These are phyloP conservation scores for Agonum fuliginosum DNA, from an alignment of 2,888 invertebrate species.

Conservation along the genomic window DNA sequence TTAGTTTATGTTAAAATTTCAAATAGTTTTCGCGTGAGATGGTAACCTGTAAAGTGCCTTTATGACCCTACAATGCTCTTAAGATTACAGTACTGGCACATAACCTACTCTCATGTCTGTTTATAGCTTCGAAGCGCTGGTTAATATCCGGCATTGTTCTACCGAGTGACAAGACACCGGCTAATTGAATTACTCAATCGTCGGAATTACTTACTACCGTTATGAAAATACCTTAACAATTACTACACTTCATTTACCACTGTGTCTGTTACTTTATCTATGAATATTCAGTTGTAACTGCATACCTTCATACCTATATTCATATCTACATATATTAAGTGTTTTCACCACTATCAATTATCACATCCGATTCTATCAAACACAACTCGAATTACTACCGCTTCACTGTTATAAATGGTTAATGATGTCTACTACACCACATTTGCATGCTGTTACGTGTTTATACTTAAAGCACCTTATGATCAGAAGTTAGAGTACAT, in stretches of 20 bases:
- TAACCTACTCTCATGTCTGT: no score
- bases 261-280: constrained; percentile 22
- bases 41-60: no score
- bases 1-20: neutral
- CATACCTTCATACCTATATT: constrained; percentile 35
- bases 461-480: no score
- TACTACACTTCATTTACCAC: constrained; percentile 37
- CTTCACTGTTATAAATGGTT: no score
- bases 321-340: constrained; percentile 34
- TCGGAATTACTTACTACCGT: constrained; percentile 45
- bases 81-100: no score
- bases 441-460: no score
- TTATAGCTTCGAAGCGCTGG: neutral
- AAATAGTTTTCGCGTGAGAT: no score
- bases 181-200: constrained; percentile 44
- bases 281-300: constrained; percentile 36
- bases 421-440: no score
- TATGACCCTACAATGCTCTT: no score
- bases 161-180: constrained; percentile 23
- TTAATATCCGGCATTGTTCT: constrained; percentile 23
- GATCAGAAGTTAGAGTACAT: no score
- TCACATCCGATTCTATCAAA: constrained; percentile 1
- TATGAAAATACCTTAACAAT: constrained; percentile 47
- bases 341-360: neutral
- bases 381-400: no score